Conservation (phyloP, 2,888 invertebrate genomes). For the Hypena proboscidalis region DNA sequence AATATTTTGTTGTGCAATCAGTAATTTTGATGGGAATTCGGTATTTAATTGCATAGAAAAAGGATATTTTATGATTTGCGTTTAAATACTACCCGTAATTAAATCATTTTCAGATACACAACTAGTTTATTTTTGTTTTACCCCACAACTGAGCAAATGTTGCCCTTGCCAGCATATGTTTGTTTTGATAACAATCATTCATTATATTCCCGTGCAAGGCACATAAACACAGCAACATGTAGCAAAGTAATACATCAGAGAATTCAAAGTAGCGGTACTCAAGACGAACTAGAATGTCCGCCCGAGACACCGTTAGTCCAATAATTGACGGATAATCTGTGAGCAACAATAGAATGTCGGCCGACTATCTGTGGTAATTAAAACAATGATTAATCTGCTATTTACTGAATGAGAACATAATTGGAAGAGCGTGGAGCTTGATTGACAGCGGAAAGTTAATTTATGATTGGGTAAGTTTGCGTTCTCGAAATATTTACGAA, state of each 20-base stretch:
- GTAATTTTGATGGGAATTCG: too few relatives aligned
- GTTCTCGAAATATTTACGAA: too few relatives aligned
- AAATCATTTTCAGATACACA: too few relatives aligned
- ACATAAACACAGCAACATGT: neutral
- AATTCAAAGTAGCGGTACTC: constrained; percentile 71
- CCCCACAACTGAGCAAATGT: too few relatives aligned
- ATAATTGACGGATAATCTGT: constrained; percentile 68
- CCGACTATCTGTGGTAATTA: constrained; percentile 33
- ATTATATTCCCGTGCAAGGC: neutral
- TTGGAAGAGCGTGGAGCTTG: neutral
- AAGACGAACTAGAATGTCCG: constrained; percentile 76
- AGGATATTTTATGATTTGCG: too few relatives aligned
- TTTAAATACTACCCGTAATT: too few relatives aligned
- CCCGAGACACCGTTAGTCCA: constrained; percentile 68
- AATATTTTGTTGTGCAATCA: too few relatives aligned
- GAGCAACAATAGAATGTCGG: constrained; percentile 48
- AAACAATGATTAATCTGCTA: constrained; percentile 21
- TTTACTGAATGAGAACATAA: constrained; percentile 3
- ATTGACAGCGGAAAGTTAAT: too few relatives aligned
- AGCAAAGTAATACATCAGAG: constrained; percentile 48
- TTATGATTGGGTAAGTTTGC: too few relatives aligned
- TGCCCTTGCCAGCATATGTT: too few relatives aligned
- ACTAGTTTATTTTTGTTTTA: too few relatives aligned
- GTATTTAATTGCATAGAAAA: too few relatives aligned
- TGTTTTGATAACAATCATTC: neutral